Conservation (phyloP, 2,113 vertebrate genomes). For the Paralichthys olivaceus region DNA sequence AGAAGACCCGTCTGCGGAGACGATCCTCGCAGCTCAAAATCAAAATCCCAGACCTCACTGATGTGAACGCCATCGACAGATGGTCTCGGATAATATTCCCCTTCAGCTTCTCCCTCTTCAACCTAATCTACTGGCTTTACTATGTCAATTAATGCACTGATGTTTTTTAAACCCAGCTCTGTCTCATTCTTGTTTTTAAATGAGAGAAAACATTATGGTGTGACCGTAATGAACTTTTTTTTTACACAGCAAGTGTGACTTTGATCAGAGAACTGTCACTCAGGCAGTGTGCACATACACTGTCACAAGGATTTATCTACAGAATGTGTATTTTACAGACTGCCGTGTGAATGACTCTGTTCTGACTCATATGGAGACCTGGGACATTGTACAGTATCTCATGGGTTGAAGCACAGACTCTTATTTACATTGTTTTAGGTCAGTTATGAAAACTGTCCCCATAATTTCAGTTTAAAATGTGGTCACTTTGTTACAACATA, state of each 20-base stretch:
- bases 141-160: conserved; percentile 92
- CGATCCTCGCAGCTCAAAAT: conserved; percentile 96
- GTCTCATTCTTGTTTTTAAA: conserved; percentile 44
- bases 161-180: conserved; percentile 34
- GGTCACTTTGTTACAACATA: conserved; percentile 36
- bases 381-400: conserved; percentile 70
- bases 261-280: conserved; percentile 6
- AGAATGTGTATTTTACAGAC: background rate
- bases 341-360: conserved; percentile 43
- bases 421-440: conserved; percentile 9
- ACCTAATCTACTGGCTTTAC: conserved; percentile 99
- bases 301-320: conserved; percentile 33
- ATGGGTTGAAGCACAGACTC: conserved; percentile 17
- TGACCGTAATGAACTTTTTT: conserved; percentile 25
- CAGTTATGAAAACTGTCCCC: background rate
- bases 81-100: conserved; percentile 98
- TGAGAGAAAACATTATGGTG: conserved; percentile 27
- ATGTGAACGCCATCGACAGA: conserved; percentile 97
- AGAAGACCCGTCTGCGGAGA: conserved; percentile 90
- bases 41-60: conserved; percentile 97
- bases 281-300: conserved; percentile 2
- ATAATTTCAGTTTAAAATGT: conserved; percentile 15
- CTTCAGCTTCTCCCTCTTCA: conserved; percentile 95
- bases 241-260: conserved; percentile 10
- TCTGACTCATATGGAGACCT: conserved; percentile 74